A percentile compares a stretch with the other conserved stretches of the same genome.
Conservation (phyloP, 2,797 vertebrate species). For the Chaetophractus vellerosus region DNA sequence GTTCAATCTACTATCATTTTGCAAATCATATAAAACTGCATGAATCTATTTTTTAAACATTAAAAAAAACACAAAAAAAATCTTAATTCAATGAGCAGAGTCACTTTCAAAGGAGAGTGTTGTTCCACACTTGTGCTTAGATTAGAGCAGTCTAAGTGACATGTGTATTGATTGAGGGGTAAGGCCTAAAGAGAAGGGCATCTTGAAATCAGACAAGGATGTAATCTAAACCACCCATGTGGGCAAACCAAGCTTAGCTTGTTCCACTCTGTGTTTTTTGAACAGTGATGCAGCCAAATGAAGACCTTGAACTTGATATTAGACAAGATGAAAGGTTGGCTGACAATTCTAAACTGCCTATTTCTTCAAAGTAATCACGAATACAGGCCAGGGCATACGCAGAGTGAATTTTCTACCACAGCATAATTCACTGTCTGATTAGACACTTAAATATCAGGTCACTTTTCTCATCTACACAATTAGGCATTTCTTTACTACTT, state of each 20-base stretch:
- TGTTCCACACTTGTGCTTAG: not conserved
- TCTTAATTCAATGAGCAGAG: conserved; percentile 47
- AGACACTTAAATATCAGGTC: conserved; percentile 8
- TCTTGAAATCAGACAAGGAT: conserved; percentile 41
- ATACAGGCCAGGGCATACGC: conserved; percentile 51
- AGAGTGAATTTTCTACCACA: conserved; percentile 45
- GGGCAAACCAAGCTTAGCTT: not conserved
- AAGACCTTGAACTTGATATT: conserved; percentile 52
- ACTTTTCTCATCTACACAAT: conserved; percentile 28
- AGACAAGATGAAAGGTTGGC: not conserved
- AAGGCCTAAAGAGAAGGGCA: not conserved
- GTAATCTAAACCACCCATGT: not conserved
- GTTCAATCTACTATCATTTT: conserved; percentile 6
- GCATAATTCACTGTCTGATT: conserved; percentile 44
- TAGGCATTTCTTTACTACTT: conserved; percentile 31
- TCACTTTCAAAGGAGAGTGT: conserved; percentile 45
- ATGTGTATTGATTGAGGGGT: not conserved
- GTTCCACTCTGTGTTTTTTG: not conserved
- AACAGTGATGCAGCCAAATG: not conserved
- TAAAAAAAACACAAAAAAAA: conserved; percentile 36
- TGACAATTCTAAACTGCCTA: conserved; percentile 64
- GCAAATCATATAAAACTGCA: conserved; percentile 56
- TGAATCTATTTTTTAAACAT: conserved; percentile 65
- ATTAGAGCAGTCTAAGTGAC: not conserved
- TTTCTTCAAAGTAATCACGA: conserved; percentile 62